phyloP scores from a whole-genome alignment of 1,140 invertebrate genomes.

The Contarinia nasturtii region DNA sequence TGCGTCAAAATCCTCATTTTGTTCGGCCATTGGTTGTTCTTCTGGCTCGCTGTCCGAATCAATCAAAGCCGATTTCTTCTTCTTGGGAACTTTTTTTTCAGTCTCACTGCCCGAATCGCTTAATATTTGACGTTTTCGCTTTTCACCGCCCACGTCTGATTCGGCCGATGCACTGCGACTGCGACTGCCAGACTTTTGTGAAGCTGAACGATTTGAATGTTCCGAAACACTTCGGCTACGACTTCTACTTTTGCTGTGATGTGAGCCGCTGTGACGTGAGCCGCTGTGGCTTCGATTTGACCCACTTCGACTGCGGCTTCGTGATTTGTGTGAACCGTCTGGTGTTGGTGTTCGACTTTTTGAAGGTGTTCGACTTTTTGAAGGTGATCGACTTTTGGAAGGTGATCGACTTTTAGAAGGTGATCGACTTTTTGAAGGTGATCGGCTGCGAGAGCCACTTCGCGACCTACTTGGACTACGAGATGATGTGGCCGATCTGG shows the following conservation, averaged over 20 bases:
- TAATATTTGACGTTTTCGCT: constrained; percentile 21
- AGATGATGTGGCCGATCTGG: constrained; percentile 27
- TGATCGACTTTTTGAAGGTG: constrained; percentile 2
- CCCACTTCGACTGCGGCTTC: constrained; percentile 23
- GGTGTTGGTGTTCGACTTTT: constrained; percentile 5
- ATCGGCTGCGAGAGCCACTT: constrained; percentile 7
- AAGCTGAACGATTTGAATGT: constrained; percentile 19
- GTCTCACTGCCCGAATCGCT: constrained; percentile 9
- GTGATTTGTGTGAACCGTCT: constrained; percentile 13
- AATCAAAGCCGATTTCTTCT: constrained; percentile 27
- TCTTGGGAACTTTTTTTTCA: constrained; percentile 14
- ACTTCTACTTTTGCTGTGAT: constrained; percentile 11
- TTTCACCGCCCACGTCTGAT: constrained; percentile 17
- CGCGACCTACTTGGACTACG: constrained; percentile 21
- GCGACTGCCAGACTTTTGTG: constrained; percentile 16
- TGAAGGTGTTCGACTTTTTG: constrained; percentile 6
- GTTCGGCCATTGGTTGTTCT: constrained; percentile 11
- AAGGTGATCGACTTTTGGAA: constrained; percentile 6
- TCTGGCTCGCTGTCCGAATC: constrained; percentile 26
- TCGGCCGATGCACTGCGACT: constrained; percentile 11
- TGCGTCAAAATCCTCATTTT: constrained; percentile 34
- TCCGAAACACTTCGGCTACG: constrained; percentile 10
- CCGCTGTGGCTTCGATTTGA: constrained; percentile 10
- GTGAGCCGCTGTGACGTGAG: constrained; percentile 14
- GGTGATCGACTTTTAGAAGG: constrained; percentile 6